Evolutionary conservation across 2,113 vertebrate species (phyloP).

Genomic region (Salvelinus fontinalis): DNA sequence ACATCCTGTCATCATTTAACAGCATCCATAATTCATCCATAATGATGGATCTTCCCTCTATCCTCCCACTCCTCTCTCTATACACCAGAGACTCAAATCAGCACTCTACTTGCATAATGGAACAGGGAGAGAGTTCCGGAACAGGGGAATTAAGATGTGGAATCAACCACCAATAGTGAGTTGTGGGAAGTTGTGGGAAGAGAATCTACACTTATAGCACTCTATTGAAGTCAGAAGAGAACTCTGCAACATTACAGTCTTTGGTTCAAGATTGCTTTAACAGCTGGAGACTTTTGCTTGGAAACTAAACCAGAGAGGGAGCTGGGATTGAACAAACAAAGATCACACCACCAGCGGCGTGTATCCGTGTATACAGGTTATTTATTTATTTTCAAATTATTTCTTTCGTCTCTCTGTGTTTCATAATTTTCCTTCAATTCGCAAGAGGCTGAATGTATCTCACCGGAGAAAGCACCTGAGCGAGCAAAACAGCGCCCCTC

Average conservation of each 20-base stretch:
- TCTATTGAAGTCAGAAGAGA: background rate
- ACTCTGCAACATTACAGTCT: background rate
- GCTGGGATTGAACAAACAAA: background rate
- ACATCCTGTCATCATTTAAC: slow-evolving; percentile 5
- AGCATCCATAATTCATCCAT: slow-evolving; percentile 48
- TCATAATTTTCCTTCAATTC: no score
- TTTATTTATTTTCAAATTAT: no score
- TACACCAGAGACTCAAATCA: slow-evolving; percentile 8
- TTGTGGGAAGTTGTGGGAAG: background rate
- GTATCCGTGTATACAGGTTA: no score
- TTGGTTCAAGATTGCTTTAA: background rate
- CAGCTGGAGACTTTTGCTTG: background rate
- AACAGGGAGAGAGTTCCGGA: background rate
- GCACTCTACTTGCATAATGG: slow-evolving; percentile 4
- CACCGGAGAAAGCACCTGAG: no score
- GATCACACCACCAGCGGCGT: no score
- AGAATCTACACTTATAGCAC: background rate
- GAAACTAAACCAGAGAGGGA: background rate
- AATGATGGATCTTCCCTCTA: background rate
- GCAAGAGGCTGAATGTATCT: no score
- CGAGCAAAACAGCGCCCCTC: no score
- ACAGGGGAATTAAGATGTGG: background rate
- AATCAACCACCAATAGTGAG: background rate
- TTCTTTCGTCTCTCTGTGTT: no score
- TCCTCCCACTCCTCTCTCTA: no score